phyloP scores from a whole-genome alignment of 1,140 invertebrate species.

The Euglossa dilemma region DNA sequence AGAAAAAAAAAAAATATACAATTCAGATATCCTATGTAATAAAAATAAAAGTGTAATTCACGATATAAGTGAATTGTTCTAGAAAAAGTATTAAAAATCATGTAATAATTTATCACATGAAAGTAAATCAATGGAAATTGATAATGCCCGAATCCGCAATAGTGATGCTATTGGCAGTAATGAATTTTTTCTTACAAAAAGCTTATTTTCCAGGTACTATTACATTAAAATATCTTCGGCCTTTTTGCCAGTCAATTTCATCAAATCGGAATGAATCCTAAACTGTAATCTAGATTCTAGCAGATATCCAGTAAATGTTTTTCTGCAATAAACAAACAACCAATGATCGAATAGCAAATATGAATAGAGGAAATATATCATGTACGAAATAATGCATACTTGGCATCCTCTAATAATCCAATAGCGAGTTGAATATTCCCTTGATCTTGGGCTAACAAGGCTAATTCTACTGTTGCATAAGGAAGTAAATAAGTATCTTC shows the following conservation, averaged over 20 bases:
- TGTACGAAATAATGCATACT: constrained; percentile 84
- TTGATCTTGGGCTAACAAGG: constrained; percentile 88
- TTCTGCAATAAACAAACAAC: constrained; percentile 82
- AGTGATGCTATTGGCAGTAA: constrained; percentile 49
- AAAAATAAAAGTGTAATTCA: not conserved
- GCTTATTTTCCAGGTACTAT: constrained; percentile 10
- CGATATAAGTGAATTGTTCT: not conserved
- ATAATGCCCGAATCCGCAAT: constrained; percentile 41
- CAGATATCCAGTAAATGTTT: constrained; percentile 94
- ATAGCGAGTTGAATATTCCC: constrained; percentile 87
- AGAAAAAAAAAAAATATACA: not conserved
- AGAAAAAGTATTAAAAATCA: constrained; percentile 4
- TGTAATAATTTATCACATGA: not conserved
- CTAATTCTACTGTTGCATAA: constrained; percentile 93
- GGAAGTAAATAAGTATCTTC: constrained; percentile 94
- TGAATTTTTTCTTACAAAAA: not conserved
- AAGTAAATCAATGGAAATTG: constrained; percentile 3
- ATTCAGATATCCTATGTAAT: not conserved
- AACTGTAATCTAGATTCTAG: constrained; percentile 96
- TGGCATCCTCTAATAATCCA: constrained; percentile 90
- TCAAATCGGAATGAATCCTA: constrained; percentile 91
- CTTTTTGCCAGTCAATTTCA: constrained; percentile 82
- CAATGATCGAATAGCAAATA: not conserved
- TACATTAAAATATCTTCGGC: constrained; percentile 55
- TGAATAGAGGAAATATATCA: not conserved